Base-by-base conservation (phyloP, 2,797 vertebrate genomes). In the Ctenopoma kingsleyae region DNA sequence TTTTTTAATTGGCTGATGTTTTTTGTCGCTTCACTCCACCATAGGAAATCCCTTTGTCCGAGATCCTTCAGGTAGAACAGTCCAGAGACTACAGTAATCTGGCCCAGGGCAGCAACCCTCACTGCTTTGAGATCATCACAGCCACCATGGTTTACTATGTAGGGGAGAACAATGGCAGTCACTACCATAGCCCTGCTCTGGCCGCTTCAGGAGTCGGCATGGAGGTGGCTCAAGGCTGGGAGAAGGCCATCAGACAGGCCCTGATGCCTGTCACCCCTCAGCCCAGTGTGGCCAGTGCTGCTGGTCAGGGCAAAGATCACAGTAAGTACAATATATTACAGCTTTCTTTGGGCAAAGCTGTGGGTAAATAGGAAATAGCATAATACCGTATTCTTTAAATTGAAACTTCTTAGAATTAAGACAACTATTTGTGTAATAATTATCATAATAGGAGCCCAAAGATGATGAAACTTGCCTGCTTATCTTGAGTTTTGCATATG, bases 61-160 rank as follows among this genome's bases (percentile, higher is more conserved):
- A 99, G 95, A 98, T 99, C 92, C 96, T 99, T 36, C 97, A 98
- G 91, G 94, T 99, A 76, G 96, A 96, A 79, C 94, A 90, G 27
- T 96, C 95, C 71, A 94, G 91, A 90, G 96, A 98, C 92, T 95
- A 96, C 89, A 94, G 93, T 72, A 95, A 94, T 44, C 90, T 97
- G 89, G 94, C 96, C 40, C 96, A 96, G 88, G 96, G 97, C 83
- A 96, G 97, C 92, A 98, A 96, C 90, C 96, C 96, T 13, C 97
- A 99, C 94, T 98, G 97, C 93, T 99, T 99, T 87, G 97, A 99
- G 94, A 96, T 99, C 91, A 98, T 99, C 94, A 99, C 98, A 36
- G 95, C 96, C 85, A 98, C 96, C 53, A 96, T 99, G 96, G 95
- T 98, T 12, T 99, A 98, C 93, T 98, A 98, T 65, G 97, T 98